Base-by-base conservation (phyloP, 2,888 invertebrate genomes). In the Apotomis capreana region DNA sequence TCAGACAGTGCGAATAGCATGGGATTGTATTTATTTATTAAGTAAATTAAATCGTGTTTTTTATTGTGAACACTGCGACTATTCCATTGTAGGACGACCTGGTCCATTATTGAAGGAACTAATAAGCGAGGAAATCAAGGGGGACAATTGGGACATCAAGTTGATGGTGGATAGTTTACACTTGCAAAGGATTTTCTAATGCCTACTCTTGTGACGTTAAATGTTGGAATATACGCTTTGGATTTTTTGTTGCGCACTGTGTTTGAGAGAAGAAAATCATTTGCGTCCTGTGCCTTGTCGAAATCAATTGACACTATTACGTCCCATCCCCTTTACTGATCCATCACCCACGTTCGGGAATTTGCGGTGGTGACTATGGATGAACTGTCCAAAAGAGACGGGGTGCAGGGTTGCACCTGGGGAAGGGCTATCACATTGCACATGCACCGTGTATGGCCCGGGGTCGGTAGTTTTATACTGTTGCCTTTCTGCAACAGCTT, bases 321-420 rank as follows among this genome's bases (percentile, higher is more conserved):
- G 59, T n/a, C 59, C 59, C 44, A 59, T 6, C 1, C 44, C 44
- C 13, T 59, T 59, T 5, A 59, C 13, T 3, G 40, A 40, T 12
- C 59, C 59, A 10, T 59, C 40, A 6, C 40, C n/a, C 3, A 59
- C 59, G 9, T 59, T 59, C 2, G 44, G 59, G 6, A 59, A 59
- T 15, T 55, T 26, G 2, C 55, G n/a, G 15, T 55, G 55, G 15
- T 55, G 55, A 4, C 55, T 55, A 9, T 59, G 59, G 4, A 59
- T 4, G 6, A 44, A 59, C 13, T 59, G 59, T 3, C 59, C 44
- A 59, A 51, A 52, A 13, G 63, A 9, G 5, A 63, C 52, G 15
- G 63, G 63, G 13, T 63, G 63, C 5, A 63, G n/a, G 1, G 63
- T 51, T 6, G 63, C 52, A n/a, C 60, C 60, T 3, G 46, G 46